phyloP scores from a whole-genome alignment of 2,888 invertebrate genomes.

The Phaedon cochleariae region DNA sequence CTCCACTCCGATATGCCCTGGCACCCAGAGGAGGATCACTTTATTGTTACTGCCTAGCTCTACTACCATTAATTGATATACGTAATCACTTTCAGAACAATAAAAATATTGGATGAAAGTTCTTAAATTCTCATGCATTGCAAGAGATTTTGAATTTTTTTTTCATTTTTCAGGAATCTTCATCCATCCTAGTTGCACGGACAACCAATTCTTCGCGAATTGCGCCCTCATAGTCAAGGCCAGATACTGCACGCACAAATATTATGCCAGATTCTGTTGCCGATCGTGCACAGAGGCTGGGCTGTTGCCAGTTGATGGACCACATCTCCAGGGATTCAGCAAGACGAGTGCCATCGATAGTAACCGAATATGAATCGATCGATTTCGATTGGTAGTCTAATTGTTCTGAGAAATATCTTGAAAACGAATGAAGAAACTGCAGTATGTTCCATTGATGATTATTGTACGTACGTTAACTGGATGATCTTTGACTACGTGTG shows the following conservation, averaged over 20 bases:
- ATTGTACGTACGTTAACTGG: too few relatives aligned
- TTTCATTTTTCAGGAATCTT: conserved; percentile 71
- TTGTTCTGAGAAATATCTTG: conserved; percentile 31
- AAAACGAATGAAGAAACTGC: too few relatives aligned
- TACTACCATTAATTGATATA: too few relatives aligned
- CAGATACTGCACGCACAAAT: conserved; percentile 85
- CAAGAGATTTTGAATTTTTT: too few relatives aligned
- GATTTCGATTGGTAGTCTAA: conserved; percentile 44
- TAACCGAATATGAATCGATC: conserved; percentile 47
- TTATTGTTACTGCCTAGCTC: too few relatives aligned
- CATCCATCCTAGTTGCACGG: conserved; percentile 83
- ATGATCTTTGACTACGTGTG: too few relatives aligned
- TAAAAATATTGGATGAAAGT: too few relatives aligned
- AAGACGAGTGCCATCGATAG: conserved; percentile 50
- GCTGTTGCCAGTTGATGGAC: conserved; percentile 68
- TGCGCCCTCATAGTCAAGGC: conserved; percentile 88
- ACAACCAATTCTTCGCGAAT: conserved; percentile 89
- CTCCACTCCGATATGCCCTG: too few relatives aligned
- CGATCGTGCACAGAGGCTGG: conserved; percentile 90
- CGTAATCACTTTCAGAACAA: too few relatives aligned
- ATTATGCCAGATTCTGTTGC: conserved; percentile 94
- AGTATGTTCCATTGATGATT: too few relatives aligned
- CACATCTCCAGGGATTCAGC: conserved; percentile 57
- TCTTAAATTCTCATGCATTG: too few relatives aligned
- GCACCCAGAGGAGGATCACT: too few relatives aligned